Base-by-base conservation (phyloP, 2,113 vertebrate species). In the Pachypanchax playfairii region DNA sequence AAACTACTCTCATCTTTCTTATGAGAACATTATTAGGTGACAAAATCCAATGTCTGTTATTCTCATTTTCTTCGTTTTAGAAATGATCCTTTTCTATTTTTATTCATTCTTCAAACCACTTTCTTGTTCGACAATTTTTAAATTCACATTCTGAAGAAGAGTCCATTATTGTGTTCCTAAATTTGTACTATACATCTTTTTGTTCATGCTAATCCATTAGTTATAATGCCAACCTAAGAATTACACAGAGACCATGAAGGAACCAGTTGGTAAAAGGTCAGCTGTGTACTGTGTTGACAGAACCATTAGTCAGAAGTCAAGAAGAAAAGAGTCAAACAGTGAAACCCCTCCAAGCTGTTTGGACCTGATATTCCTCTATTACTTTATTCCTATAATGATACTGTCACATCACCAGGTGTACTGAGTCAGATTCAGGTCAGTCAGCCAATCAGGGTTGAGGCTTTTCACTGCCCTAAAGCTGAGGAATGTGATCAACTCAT, bases 181-280 rank as follows among this genome's bases (percentile, higher is more conserved):
- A n/a, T 63, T n/a, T 51, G 48, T 18, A 51, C 53, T 1, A 20
- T 70, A 8, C 3, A 33, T 49, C 38, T 63, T 28, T 44, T 71
- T 65, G 42, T 53, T 73, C 49, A 75, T 73, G 41, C 73, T 75
- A 48, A 61, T 55, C 67, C 61, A 80, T 85, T 75, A 82, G 71
- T 85, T 83, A 86, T 76, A 53, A 77, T 75, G 75, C 75, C 85
- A 77, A 69, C 69, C 71, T 54, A 42, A 82, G 74, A 60, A 67
- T 35, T 65, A 54, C 75, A 69, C 77, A 84, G 60, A 77, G 57
- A 36, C 51, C 61, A 59, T 7, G 58, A 41, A 67, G 61, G 43
- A 79, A 75, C 69, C 79, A 77, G 83, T 87, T 77, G 86, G 73
- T 83, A 83, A 89, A 89, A 89, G 86, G 88, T 85, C 88, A 88